A percentile compares a stretch with the other conserved stretches of the same genome.
phyloP scores from a whole-genome alignment of 2,113 vertebrate genomes.

The Plecturocebus donacophilus region DNA sequence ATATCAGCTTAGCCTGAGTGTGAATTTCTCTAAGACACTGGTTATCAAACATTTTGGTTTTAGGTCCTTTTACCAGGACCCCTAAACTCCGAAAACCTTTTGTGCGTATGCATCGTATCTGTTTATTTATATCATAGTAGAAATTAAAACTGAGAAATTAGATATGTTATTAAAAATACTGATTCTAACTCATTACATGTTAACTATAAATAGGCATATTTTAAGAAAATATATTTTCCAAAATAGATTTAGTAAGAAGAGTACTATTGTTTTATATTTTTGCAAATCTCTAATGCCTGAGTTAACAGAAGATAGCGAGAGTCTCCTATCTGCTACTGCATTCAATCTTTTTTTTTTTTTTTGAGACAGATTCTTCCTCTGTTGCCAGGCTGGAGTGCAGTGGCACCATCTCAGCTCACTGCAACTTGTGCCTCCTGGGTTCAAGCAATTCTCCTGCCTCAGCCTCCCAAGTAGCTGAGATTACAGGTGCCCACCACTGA shows the following conservation, averaged over 20 bases:
- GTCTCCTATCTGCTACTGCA: neutral
- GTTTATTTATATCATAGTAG: neutral
- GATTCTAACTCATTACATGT: neutral
- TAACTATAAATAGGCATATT: neutral
- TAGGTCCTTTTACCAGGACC: neutral
- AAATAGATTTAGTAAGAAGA: neutral
- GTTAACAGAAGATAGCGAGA: neutral
- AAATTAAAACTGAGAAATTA: conserved; percentile 7
- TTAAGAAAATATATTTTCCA: neutral
- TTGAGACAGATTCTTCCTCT: neutral
- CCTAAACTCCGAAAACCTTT: neutral
- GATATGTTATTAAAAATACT: conserved; percentile 4
- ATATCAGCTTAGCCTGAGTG: neutral
- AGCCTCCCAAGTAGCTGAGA: too few species aligned
- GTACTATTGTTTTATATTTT: neutral
- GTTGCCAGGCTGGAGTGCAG: too few species aligned
- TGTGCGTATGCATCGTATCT: neutral
- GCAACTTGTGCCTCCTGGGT: too few species aligned
- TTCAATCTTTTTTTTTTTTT: neutral
- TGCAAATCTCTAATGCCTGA: neutral
- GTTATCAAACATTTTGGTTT: neutral
- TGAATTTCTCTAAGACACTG: neutral
- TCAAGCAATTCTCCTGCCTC: too few species aligned
- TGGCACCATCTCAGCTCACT: too few species aligned
- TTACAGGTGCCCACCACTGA: too few species aligned